Conservation (phyloP, 2,113 vertebrate genomes). For the Tricholaema leucomelas region DNA sequence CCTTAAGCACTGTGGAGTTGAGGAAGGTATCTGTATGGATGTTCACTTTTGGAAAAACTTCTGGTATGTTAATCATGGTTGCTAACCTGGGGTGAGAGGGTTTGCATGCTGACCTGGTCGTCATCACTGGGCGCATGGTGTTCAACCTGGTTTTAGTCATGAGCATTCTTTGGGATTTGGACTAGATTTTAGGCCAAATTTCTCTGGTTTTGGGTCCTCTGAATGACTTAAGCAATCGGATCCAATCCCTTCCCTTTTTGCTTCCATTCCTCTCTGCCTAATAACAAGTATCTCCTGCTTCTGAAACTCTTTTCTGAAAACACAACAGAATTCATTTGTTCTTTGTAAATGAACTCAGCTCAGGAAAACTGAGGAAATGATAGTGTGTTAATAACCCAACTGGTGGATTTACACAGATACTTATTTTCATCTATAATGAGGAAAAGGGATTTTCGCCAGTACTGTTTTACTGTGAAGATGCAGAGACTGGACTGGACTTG, state of each 20-base stretch:
- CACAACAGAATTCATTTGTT: neutral
- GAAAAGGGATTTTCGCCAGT: neutral
- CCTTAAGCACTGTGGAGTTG: neutral
- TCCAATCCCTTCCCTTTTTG: neutral
- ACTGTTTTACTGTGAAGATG: neutral
- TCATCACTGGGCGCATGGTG: neutral
- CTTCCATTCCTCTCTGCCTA: neutral
- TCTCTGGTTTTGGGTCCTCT: neutral
- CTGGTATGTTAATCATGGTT: fast-evolving
- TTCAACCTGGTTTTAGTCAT: neutral
- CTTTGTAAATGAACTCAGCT: neutral
- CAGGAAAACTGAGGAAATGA: neutral
- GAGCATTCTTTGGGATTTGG: neutral
- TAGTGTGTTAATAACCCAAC: neutral
- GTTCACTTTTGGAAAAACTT: neutral
- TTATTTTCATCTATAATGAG: neutral
- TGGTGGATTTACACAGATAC: neutral
- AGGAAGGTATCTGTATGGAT: neutral
- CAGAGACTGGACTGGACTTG: neutral
- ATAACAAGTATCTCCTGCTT: neutral
- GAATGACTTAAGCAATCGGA: neutral
- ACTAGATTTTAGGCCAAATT: neutral
- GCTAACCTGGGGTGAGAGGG: neutral
- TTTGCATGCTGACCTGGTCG: neutral
- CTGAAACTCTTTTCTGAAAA: neutral